Evolutionary conservation across 2,113 vertebrate genomes (phyloP).

Genomic region (Tetrao urogallus): DNA sequence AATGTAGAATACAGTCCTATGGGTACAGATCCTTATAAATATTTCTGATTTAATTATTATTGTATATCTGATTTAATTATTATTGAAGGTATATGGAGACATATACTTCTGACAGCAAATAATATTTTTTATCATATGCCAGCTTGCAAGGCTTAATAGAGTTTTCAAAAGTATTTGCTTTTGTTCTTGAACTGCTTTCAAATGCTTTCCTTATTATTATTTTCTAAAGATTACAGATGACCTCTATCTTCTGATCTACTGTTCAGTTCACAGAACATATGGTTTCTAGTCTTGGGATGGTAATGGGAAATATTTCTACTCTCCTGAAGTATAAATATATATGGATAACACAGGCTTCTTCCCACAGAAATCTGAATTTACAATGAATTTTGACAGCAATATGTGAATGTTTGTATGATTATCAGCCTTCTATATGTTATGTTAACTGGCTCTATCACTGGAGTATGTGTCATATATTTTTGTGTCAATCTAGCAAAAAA

Average conservation of each 20-base stretch:
- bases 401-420: background rate
- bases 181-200: background rate
- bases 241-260: background rate
- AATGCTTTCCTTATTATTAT: background rate
- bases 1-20: background rate
- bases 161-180: background rate
- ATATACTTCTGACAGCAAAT: background rate
- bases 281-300: background rate
- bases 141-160: background rate
- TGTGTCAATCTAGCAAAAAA: background rate
- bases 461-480: background rate
- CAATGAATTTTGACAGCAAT: background rate
- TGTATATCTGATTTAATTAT: too few relatives aligned
- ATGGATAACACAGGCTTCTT: background rate
- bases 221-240: background rate
- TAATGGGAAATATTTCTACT: background rate
- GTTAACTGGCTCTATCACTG: background rate
- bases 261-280: background rate
- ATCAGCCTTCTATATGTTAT: background rate
- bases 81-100: background rate
- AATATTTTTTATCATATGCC: background rate
- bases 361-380: background rate
- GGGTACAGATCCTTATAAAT: background rate
- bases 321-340: background rate
- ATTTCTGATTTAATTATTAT: too few relatives aligned